A percentile compares a stretch with the other conserved stretches of the same genome.
Evolutionary conservation across 2,888 invertebrate genomes (phyloP).

Genomic region (Sycophila texana): DNA sequence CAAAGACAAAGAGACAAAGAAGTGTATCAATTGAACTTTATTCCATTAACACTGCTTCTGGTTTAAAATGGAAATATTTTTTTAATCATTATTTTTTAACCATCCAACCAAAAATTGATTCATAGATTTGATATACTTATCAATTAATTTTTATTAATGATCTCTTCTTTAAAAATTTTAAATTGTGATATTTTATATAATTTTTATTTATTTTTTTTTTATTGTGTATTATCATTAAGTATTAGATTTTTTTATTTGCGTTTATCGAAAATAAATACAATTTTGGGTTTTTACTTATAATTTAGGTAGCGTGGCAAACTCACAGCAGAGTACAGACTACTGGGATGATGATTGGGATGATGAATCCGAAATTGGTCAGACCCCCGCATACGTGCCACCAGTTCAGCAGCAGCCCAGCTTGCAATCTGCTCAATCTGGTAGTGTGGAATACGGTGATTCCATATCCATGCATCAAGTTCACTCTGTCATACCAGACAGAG

Average conservation of each 20-base stretch:
- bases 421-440: slow-evolving; percentile 65
- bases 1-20: slow-evolving; percentile 16
- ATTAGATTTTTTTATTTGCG: not conserved
- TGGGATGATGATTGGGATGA: slow-evolving; percentile 95
- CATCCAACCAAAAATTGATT: slow-evolving; percentile 36
- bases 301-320: slow-evolving; percentile 39
- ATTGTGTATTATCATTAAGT: not conserved
- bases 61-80: slow-evolving; percentile 12
- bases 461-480: slow-evolving; percentile 78
- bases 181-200: not conserved
- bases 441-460: slow-evolving; percentile 72
- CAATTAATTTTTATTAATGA: not conserved
- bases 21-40: slow-evolving; percentile 9
- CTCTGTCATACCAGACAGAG: slow-evolving; percentile 80
- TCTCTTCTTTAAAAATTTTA: slow-evolving; percentile 1
- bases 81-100: slow-evolving; percentile 21
- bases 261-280: not conserved
- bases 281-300: not conserved
- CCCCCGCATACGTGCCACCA: slow-evolving; percentile 72
- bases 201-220: not conserved
- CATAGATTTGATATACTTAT: slow-evolving; percentile 11
- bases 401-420: slow-evolving; percentile 75
- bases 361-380: slow-evolving; percentile 86
- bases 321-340: slow-evolving; percentile 81
- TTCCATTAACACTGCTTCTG: not conserved